Base-by-base conservation (phyloP, 2,797 vertebrate genomes). In the Molossus alvarezi region DNA sequence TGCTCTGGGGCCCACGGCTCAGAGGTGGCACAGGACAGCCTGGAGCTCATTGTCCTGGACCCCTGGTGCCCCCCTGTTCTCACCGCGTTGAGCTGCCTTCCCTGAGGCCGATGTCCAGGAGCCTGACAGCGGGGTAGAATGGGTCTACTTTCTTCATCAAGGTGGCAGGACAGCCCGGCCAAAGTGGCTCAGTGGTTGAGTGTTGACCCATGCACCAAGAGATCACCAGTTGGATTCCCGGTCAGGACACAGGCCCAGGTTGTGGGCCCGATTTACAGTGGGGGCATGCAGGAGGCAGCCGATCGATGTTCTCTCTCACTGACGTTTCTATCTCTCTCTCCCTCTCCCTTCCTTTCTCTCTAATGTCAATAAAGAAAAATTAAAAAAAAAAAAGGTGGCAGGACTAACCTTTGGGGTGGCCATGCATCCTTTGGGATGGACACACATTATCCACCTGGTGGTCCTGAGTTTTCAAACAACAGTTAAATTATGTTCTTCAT, bases 381-480 rank as follows among this genome's bases (percentile, higher is more conserved):
- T 33, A 33, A 33, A 33, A 33, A 33, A 33, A 33, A 33, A 33
- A 33, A 33, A 33, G 29, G n/a, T 8, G 33, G 72, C 67, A 55
- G 21, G 21, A 55, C 53, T n/a, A 5, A 53, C 65, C 76, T 86
- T 29, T 51, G 65, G 53, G 80, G 51, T 67, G 67, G 67, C 73
- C 77, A 77, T 72, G 2, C 12, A 10, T n/a, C 57, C 73, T 84
- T 67, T 75, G 65, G 51, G 90, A 69, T 29, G 80, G 45, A 48
- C 33, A 20, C 29, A 17, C 21, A 8, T 37, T 55, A 58, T 62
- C 82, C 53, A 81, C 2, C 21, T 33, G 45, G 77, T 37, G 48
- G 77, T 37, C 80, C 58, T 65, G 69, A 90, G 90, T 94, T 97
- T 97, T 96, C 77, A 96, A 96, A 95, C 95, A 96, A 80, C 72